Conservation (phyloP, 2,888 invertebrate genomes). For the Diarsia dahlii region DNA sequence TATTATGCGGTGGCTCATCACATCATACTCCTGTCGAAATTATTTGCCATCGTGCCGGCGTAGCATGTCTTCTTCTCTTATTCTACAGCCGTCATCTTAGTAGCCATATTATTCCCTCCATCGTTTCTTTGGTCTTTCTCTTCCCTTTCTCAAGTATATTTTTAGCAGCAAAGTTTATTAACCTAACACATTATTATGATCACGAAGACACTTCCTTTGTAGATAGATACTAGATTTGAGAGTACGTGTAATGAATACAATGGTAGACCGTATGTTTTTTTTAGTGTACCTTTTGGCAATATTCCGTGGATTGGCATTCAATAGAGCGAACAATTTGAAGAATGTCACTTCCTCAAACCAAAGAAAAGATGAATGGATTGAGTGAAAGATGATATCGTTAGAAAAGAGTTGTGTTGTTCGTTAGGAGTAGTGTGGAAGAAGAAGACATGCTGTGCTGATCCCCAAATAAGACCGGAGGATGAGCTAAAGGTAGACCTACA, state of each 20-base stretch:
- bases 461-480: neutral
- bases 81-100: neutral
- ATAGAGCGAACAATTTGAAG: neutral
- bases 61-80: neutral
- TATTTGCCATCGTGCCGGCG: too few species aligned
- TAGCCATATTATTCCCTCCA: neutral
- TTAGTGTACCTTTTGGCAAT: constrained; percentile 33
- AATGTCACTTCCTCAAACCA: neutral
- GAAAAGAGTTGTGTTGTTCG: too few species aligned
- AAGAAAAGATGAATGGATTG: neutral
- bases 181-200: constrained; percentile 62
- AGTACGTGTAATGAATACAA: constrained; percentile 51
- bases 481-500: neutral
- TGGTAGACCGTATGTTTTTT: neutral
- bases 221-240: constrained; percentile 59
- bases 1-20: too few species aligned
- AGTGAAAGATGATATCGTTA: neutral
- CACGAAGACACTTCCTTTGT: constrained; percentile 62
- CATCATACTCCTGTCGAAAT: too few species aligned
- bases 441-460: neutral
- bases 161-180: constrained; percentile 51
- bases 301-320: constrained; percentile 2
- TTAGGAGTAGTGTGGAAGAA: neutral
- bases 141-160: constrained; percentile 18
- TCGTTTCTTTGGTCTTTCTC: neutral